Evolutionary conservation across 2,113 vertebrate species (phyloP).

Genomic region (Lagopus leucura): DNA sequence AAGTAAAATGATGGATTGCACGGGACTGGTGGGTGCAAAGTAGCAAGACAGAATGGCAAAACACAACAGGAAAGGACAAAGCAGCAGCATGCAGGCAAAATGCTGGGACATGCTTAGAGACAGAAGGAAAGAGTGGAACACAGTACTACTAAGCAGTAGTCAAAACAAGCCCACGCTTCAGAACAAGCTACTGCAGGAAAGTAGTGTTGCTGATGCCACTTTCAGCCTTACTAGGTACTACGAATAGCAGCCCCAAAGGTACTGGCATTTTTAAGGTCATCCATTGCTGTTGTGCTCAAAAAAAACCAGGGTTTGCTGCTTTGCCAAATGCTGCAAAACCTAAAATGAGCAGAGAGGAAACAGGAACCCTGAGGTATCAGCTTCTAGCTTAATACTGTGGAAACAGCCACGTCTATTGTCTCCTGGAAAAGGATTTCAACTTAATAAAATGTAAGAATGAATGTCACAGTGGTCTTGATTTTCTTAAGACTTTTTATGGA

Average conservation of each 20-base stretch:
- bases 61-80: neutral
- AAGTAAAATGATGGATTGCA: neutral
- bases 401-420: neutral
- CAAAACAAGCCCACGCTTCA: neutral
- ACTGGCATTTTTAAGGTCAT: neutral
- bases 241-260: neutral
- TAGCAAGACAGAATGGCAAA: neutral
- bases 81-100: neutral
- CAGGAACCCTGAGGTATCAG: neutral
- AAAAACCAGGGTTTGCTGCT: neutral
- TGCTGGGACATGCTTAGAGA: neutral
- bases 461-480: neutral
- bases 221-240: neutral
- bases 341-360: neutral
- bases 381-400: neutral
- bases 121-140: neutral
- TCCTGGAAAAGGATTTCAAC: neutral
- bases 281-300: neutral
- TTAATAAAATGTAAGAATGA: neutral
- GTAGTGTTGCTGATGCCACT: neutral
- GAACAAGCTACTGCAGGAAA: neutral
- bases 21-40: neutral
- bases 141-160: neutral
- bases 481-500: neutral
- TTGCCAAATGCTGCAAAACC: neutral